Conservation (phyloP, 2,797 vertebrate species). For the Fringilla coelebs region DNA sequence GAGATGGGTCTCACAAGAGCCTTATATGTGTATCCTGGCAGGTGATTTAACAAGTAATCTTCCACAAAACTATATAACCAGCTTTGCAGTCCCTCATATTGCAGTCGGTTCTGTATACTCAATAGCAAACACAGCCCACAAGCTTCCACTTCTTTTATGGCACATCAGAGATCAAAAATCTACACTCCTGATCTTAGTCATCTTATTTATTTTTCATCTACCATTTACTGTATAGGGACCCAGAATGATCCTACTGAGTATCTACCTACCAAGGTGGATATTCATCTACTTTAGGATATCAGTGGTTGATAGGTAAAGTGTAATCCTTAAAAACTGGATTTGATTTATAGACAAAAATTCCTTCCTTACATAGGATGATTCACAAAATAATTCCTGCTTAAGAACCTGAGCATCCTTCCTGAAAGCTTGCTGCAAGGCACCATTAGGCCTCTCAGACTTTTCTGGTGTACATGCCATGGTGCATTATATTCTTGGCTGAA, state of each 20-base stretch:
- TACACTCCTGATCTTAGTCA: not conserved
- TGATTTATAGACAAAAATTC: not conserved
- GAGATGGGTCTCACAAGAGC: not conserved
- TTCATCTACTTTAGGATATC: not conserved
- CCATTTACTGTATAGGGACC: not conserved
- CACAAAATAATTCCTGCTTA: not conserved
- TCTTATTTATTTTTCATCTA: not conserved
- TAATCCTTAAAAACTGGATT: not conserved
- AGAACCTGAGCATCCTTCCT: not conserved
- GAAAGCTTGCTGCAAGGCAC: not conserved
- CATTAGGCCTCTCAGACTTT: not conserved
- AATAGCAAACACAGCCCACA: not conserved
- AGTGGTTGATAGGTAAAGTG: not conserved
- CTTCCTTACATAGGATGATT: not conserved
- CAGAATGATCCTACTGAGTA: not conserved
- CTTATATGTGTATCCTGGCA: not conserved
- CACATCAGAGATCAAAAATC: not conserved
- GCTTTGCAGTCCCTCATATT: not conserved
- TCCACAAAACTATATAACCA: not conserved
- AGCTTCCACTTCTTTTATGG: not conserved
- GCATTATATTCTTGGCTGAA: not conserved
- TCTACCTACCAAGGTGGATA: not conserved
- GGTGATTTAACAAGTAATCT: not conserved
- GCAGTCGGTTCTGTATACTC: not conserved
- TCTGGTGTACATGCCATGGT: not conserved